Evolutionary conservation across 2,888 invertebrate genomes (phyloP).

Genomic region (Eristalis arbustorum): DNA sequence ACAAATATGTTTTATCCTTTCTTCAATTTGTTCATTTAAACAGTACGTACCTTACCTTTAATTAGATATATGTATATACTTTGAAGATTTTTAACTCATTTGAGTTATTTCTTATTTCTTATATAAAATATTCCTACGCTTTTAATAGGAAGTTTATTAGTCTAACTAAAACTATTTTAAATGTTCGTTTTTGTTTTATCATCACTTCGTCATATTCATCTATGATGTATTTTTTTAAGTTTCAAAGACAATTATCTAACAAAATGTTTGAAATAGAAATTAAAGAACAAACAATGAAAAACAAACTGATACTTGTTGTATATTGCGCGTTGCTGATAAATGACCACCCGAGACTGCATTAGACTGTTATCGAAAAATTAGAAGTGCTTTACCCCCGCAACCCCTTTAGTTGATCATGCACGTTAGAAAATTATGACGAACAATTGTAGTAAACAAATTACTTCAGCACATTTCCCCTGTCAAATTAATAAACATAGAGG

Average conservation of each 20-base stretch:
- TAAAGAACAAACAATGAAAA: background rate
- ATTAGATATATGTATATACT: constrained; percentile 21
- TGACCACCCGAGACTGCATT: background rate
- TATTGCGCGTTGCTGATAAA: background rate
- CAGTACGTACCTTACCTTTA: constrained; percentile 50
- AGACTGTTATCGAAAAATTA: too few species aligned
- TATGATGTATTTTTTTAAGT: background rate
- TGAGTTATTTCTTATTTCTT: background rate
- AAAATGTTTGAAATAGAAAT: background rate
- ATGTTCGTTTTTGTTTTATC: background rate
- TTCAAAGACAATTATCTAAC: background rate
- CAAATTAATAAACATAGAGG: too few species aligned
- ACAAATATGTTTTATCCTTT: constrained; percentile 34
- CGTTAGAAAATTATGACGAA: too few species aligned
- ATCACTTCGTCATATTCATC: background rate
- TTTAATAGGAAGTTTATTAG: constrained; percentile 12
- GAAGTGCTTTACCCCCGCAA: too few species aligned
- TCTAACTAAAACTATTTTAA: constrained; percentile 19
- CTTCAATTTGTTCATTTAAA: constrained; percentile 5
- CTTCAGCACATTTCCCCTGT: too few species aligned
- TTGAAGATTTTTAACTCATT: constrained; percentile 17
- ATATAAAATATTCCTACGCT: constrained; percentile 33
- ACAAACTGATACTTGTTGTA: background rate
- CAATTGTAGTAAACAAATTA: too few species aligned
- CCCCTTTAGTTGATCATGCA: too few species aligned